These are phyloP conservation scores for Eulimnadia texana DNA, from an alignment of 1,140 invertebrate genomes.

Conservation along the genomic window DNA sequence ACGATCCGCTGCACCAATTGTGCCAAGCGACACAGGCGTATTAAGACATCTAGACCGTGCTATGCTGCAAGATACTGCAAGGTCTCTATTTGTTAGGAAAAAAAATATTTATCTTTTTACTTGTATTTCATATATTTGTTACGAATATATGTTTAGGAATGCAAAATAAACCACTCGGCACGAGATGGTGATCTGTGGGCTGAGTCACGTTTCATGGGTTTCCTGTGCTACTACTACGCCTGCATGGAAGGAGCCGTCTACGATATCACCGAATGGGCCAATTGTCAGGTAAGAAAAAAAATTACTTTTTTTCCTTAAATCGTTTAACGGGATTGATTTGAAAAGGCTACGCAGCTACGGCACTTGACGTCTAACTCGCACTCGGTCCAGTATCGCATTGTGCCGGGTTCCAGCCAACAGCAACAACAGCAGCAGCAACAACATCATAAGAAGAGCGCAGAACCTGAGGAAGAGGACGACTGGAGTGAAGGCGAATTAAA, in stretches of 20 bases:
- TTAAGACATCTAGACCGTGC: slow-evolving; percentile 64
- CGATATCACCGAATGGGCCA: slow-evolving; percentile 90
- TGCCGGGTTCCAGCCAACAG: slow-evolving; percentile 44
- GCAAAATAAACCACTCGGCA: slow-evolving; percentile 15
- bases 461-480: not conserved
- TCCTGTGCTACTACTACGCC: slow-evolving; percentile 86
- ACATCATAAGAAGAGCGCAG: not conserved
- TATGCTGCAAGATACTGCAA: slow-evolving; percentile 80
- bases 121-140: slow-evolving; percentile 7
- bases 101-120: not conserved
- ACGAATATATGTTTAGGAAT: no score
- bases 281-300: slow-evolving; percentile 51
- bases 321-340: slow-evolving; percentile 41
- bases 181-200: slow-evolving; percentile 80
- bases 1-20: slow-evolving; percentile 83
- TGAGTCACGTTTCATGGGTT: slow-evolving; percentile 67
- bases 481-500: not conserved
- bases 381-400: slow-evolving; percentile 80
- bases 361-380: slow-evolving; percentile 61
- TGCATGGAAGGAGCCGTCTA: slow-evolving; percentile 89
- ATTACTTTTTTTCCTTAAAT: not conserved
- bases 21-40: slow-evolving; percentile 68
- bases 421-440: slow-evolving; percentile 21
- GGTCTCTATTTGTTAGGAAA: slow-evolving; percentile 48
- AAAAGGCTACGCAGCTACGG: slow-evolving; percentile 35